Evolutionary conservation across 2,888 invertebrate genomes (phyloP).

Genomic region (Petrophora chlorosata): DNA sequence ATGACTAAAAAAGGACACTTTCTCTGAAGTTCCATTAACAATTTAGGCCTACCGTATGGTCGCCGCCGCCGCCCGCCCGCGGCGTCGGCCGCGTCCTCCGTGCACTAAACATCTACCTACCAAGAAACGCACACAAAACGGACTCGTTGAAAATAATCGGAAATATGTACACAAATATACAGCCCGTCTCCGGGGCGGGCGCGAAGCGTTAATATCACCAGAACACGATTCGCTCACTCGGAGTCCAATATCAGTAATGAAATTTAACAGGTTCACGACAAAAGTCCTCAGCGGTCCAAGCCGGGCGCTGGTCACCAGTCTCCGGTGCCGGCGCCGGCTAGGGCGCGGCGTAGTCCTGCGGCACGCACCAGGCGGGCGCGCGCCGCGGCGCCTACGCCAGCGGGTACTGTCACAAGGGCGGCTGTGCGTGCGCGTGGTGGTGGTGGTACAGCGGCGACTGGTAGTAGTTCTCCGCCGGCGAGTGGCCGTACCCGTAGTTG

Average conservation of each 20-base stretch:
- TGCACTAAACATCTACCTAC: slow-evolving; percentile 67
- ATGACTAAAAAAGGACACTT: slow-evolving; percentile 72
- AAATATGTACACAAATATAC: slow-evolving; percentile 75
- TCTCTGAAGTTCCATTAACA: slow-evolving; percentile 62
- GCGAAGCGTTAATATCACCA: slow-evolving; percentile 64
- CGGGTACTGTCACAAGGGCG: slow-evolving; percentile 96
- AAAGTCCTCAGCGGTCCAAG: no score
- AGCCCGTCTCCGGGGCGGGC: slow-evolving; percentile 51
- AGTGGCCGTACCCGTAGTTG: slow-evolving; percentile 83
- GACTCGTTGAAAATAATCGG: slow-evolving; percentile 56
- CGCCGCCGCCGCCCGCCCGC: slow-evolving; percentile 60
- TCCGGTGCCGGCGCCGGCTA: slow-evolving; percentile 32
- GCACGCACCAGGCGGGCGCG: slow-evolving; percentile 57
- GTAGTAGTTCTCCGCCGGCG: slow-evolving; percentile 90
- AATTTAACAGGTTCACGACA: slow-evolving; percentile 45
- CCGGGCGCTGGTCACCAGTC: no score
- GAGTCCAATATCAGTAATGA: slow-evolving; percentile 76
- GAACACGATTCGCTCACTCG: slow-evolving; percentile 78
- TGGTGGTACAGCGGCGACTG: slow-evolving; percentile 91
- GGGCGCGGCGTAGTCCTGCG: slow-evolving; percentile 51
- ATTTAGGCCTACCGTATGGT: slow-evolving; percentile 67
- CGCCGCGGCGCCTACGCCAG: slow-evolving; percentile 88
- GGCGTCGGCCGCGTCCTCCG: slow-evolving; percentile 51
- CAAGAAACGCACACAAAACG: slow-evolving; percentile 68
- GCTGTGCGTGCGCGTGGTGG: slow-evolving; percentile 88